Conservation (phyloP, 2,888 invertebrate species). For the Drosophila paucipuncta region DNA sequence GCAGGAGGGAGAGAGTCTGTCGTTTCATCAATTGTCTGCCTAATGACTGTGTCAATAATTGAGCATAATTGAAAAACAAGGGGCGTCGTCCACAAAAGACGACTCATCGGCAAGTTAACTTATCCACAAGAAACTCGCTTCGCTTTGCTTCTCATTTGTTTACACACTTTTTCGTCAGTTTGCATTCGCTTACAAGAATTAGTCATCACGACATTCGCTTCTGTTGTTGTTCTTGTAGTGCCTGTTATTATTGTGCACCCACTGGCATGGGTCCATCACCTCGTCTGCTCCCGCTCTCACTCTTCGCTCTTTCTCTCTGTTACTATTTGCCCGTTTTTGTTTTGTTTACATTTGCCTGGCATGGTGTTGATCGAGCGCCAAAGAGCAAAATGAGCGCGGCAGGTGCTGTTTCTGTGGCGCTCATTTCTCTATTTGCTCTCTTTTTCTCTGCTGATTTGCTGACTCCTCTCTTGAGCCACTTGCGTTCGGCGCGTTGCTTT, state of each 20-base stretch:
- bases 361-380: conserved; percentile 55
- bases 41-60: conserved; percentile 80
- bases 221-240: conserved; percentile 20
- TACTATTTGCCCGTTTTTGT: conserved; percentile 48
- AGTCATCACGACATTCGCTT: conserved; percentile 47
- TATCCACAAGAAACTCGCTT: conserved; percentile 39
- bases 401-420: conserved; percentile 51
- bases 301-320: conserved; percentile 2
- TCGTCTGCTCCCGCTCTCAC: conserved; percentile 38
- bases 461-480: conserved; percentile 50
- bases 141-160: conserved; percentile 62
- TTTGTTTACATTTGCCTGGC: conserved; percentile 71
- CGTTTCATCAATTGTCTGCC: conserved; percentile 68
- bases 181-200: conserved; percentile 34
- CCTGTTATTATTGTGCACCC: conserved; percentile 55
- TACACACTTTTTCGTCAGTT: conserved; percentile 61
- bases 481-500: conserved; percentile 53
- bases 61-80: conserved; percentile 77
- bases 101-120: conserved; percentile 39
- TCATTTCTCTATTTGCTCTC: conserved; percentile 27
- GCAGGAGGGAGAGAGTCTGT: conserved; percentile 33
- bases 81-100: conserved; percentile 56
- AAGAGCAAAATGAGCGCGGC: conserved; percentile 56
- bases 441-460: conserved; percentile 1
- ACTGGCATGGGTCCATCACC: conserved; percentile 72